phyloP scores from a whole-genome alignment of 2,797 vertebrate species.

The Parambassis ranga region DNA sequence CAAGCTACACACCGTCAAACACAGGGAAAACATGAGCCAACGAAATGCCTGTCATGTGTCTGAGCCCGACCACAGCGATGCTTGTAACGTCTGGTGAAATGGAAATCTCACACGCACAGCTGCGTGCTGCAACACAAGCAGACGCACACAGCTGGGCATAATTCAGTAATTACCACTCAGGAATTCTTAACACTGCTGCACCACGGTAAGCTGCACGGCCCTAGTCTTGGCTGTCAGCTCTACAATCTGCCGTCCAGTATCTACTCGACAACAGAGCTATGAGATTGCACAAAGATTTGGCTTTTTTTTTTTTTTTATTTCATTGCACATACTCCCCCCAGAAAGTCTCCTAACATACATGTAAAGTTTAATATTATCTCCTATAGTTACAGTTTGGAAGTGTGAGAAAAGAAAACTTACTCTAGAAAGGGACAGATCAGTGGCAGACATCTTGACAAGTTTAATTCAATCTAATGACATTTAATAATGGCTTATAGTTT shows the following conservation, averaged over 20 bases:
- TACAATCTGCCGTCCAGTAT: not conserved
- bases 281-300: slow-evolving; percentile 42
- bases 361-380: not conserved
- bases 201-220: slow-evolving; percentile 8
- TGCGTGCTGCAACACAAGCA: slow-evolving; percentile 39
- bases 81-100: slow-evolving; percentile 11
- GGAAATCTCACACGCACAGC: slow-evolving; percentile 40
- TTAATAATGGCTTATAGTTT: too few species aligned
- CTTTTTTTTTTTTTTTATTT: slow-evolving; percentile 45
- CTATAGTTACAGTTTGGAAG: slow-evolving; percentile 6
- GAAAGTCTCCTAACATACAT: slow-evolving; percentile 20
- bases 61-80: slow-evolving; percentile 19
- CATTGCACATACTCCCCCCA: slow-evolving; percentile 57
- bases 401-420: slow-evolving; percentile 6
- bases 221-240: not conserved
- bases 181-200: slow-evolving; percentile 24
- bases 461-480: too few species aligned
- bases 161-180: slow-evolving; percentile 9
- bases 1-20: slow-evolving; percentile 25
- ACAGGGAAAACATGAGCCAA: slow-evolving; percentile 26
- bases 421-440: not conserved
- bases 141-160: slow-evolving; percentile 26
- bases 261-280: slow-evolving; percentile 17
- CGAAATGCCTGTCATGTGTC: not conserved
- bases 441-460: too few species aligned